These are phyloP conservation scores for Brachystomella parvula DNA, from an alignment of 1,140 invertebrate genomes.

Conservation along the genomic window DNA sequence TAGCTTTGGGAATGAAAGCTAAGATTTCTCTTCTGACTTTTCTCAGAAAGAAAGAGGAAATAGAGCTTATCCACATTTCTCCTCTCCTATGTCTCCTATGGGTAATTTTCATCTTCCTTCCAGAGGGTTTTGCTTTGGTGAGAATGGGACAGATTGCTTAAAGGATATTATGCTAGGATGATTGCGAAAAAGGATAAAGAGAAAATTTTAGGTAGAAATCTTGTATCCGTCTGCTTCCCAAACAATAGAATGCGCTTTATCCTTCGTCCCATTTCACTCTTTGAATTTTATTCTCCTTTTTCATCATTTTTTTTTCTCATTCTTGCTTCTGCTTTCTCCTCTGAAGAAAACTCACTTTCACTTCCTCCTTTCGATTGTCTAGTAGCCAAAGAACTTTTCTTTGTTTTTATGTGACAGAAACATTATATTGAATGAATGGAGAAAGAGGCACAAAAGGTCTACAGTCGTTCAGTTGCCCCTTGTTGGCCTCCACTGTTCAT, in stretches of 20 bases:
- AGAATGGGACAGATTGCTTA: neutral
- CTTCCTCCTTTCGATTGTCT: neutral
- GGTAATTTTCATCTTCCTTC: constrained; percentile 7
- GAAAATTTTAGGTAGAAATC: too few relatives aligned
- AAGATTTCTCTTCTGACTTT: neutral
- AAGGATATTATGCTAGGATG: neutral
- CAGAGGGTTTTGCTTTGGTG: too few relatives aligned
- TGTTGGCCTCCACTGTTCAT: too few relatives aligned
- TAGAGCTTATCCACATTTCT: neutral
- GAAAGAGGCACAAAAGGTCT: too few relatives aligned
- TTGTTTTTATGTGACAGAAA: too few relatives aligned
- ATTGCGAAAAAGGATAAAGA: neutral
- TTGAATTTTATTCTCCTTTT: neutral
- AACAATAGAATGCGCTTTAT: constrained; percentile 2
- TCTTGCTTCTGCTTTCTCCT: neutral
- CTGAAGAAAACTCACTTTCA: neutral
- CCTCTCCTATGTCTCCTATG: constrained; percentile 2
- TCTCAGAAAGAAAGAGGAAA: neutral
- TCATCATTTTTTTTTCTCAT: neutral
- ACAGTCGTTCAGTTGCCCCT: too few relatives aligned
- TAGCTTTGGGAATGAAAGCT: neutral
- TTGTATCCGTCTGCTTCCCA: neutral
- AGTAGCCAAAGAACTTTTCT: neutral
- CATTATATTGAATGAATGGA: too few relatives aligned
- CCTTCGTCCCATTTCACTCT: constrained; percentile 5